Evolutionary conservation across 2,113 vertebrate species (phyloP).

Genomic region (Laticauda colubrina): DNA sequence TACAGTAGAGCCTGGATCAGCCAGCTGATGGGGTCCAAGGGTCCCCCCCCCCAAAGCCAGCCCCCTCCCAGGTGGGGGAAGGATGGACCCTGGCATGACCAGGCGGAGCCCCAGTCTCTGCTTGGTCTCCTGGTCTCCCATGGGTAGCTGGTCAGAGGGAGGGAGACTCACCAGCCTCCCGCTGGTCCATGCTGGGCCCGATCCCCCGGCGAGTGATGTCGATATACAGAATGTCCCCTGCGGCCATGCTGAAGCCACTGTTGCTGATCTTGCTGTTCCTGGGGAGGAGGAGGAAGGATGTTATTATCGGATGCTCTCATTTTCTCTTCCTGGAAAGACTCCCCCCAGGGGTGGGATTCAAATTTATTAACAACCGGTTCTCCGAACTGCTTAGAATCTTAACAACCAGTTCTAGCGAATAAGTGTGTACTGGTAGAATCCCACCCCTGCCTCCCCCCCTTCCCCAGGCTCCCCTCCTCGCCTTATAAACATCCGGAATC

Average conservation of each 20-base stretch:
- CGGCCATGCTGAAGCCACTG: slow-evolving; percentile 90
- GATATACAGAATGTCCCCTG: slow-evolving; percentile 94
- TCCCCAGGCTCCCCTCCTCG: slow-evolving; percentile 44
- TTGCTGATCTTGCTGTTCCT: slow-evolving; percentile 92
- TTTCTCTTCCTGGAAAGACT: background rate
- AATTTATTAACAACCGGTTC: no score
- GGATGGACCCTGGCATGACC: background rate
- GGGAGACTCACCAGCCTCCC: slow-evolving; percentile 81
- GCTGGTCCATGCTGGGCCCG: slow-evolving; percentile 74
- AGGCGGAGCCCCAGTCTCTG: background rate
- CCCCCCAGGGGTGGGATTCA: no score
- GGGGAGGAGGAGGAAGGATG: background rate
- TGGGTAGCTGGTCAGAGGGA: background rate
- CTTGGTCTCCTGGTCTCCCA: background rate
- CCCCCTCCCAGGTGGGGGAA: background rate
- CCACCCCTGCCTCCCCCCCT: no score
- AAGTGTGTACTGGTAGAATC: no score
- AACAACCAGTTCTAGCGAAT: no score
- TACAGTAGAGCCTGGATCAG: background rate
- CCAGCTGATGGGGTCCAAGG: no score
- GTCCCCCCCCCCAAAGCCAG: no score
- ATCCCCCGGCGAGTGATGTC: slow-evolving; percentile 93
- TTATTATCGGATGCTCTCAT: background rate
- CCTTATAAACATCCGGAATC: slow-evolving; percentile 94
- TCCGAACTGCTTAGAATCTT: no score